Evolutionary conservation across 30 jellyfish, hydroid and myxozoan genomes (phyloP).

Genomic region (Hydractinia symbiolongicarpus): DNA sequence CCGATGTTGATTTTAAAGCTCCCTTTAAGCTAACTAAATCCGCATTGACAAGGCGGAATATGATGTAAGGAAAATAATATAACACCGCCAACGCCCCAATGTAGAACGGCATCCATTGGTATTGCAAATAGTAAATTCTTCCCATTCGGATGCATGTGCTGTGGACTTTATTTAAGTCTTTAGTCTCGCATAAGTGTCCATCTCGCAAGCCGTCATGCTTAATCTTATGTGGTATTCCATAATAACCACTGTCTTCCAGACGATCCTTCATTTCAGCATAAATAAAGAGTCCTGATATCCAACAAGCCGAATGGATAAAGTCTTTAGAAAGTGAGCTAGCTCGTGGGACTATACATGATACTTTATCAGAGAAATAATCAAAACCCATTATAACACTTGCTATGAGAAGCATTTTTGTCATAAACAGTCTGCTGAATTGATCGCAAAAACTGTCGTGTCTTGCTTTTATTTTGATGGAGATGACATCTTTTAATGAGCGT

Average conservation of each 20-base stretch:
- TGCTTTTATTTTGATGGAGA: slow-evolving; percentile 20
- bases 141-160: slow-evolving; percentile 18
- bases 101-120: slow-evolving; percentile 45
- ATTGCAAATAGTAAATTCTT: slow-evolving; percentile 29
- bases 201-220: slow-evolving; percentile 17
- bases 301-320: slow-evolving; percentile 38
- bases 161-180: not conserved
- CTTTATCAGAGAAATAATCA: slow-evolving; percentile 32
- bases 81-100: slow-evolving; percentile 34
- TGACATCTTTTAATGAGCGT: slow-evolving; percentile 36
- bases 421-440: slow-evolving; percentile 39
- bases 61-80: slow-evolving; percentile 30
- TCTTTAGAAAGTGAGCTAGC: slow-evolving; percentile 22
- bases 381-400: slow-evolving; percentile 37
- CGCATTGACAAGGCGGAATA: slow-evolving; percentile 23
- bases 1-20: slow-evolving; percentile 19
- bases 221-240: slow-evolving; percentile 26
- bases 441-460: slow-evolving; percentile 34
- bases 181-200: slow-evolving; percentile 4
- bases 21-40: slow-evolving; percentile 28
- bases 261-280: slow-evolving; percentile 29
- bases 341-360: slow-evolving; percentile 22
- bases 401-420: slow-evolving; percentile 36
- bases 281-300: slow-evolving; percentile 38
- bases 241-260: slow-evolving; percentile 18